Conservation (phyloP, 2,797 vertebrate species). For the Mallotus villosus region DNA sequence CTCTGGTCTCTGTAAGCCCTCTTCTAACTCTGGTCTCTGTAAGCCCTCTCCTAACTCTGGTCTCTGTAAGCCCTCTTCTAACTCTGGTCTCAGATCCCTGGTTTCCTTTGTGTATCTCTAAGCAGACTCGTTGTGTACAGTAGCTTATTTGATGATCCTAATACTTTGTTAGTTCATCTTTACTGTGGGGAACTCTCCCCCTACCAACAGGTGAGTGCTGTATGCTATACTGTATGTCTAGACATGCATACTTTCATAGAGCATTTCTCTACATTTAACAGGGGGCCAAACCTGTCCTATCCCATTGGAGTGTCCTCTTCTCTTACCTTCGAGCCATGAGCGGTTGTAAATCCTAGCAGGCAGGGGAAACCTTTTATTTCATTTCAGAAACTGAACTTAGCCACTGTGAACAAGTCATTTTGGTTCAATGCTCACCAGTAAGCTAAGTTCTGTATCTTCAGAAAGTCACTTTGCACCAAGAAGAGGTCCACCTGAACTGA, state of each 20-base stretch:
- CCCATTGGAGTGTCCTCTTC: background rate
- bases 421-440: conserved; percentile 72
- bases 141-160: background rate
- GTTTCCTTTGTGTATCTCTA: no score
- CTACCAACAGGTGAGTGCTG: background rate
- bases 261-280: background rate
- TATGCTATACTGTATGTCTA: conserved; percentile 38
- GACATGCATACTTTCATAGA: conserved; percentile 43
- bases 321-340: conserved; percentile 6
- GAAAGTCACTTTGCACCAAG: conserved; percentile 45
- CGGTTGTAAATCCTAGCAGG: conserved; percentile 23
- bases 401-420: conserved; percentile 76
- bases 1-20: no score
- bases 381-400: conserved; percentile 77
- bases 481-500: background rate
- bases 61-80: no score
- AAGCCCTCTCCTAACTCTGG: background rate
- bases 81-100: background rate
- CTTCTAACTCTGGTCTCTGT: no score
- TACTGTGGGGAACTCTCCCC: background rate
- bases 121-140: no score
- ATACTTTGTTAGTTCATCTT: background rate
- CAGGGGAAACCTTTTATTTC: conserved; percentile 51
- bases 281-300: background rate
- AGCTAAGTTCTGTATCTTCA: conserved; percentile 75